phyloP scores from a whole-genome alignment of 2,113 vertebrate species.

The Cololabis saira region DNA sequence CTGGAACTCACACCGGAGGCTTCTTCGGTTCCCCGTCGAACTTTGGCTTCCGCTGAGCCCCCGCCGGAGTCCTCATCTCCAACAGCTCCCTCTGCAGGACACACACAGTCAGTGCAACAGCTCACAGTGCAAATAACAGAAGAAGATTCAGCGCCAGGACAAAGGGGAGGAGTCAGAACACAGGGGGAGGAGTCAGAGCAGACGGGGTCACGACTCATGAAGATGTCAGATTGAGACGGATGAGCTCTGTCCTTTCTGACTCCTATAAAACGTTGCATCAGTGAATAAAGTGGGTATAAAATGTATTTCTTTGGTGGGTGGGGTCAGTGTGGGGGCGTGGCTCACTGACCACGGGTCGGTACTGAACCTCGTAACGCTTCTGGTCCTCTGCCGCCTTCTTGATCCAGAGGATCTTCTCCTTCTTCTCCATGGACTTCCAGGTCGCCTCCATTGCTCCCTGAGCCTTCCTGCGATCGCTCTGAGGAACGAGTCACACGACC shows the following conservation, averaged over 20 bases:
- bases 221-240: too few species aligned
- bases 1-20: slow-evolving; percentile 76
- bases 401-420: slow-evolving; percentile 87
- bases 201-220: too few species aligned
- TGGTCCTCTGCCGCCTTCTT: slow-evolving; percentile 87
- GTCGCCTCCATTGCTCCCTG: slow-evolving; percentile 80
- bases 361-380: slow-evolving; percentile 86
- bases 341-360: slow-evolving; percentile 75
- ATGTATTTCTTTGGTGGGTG: neutral
- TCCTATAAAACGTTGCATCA: too few species aligned
- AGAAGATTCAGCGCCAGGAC: neutral
- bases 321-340: slow-evolving; percentile 19
- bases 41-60: slow-evolving; percentile 79
- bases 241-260: too few species aligned
- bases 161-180: neutral
- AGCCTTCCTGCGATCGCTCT: slow-evolving; percentile 83
- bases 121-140: neutral
- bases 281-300: too few species aligned
- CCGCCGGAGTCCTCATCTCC: slow-evolving; percentile 69
- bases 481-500: slow-evolving; percentile 18
- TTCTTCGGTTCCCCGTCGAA: slow-evolving; percentile 87
- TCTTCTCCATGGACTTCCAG: slow-evolving; percentile 87
- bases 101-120: slow-evolving; percentile 15
- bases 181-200: neutral
- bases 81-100: slow-evolving; percentile 80